Percentiles rank a stretch among this genome's conserved stretches.
These are phyloP conservation scores for Mionectes macconnelli DNA, from an alignment of 2,113 vertebrate genomes.

Conservation along the genomic window DNA sequence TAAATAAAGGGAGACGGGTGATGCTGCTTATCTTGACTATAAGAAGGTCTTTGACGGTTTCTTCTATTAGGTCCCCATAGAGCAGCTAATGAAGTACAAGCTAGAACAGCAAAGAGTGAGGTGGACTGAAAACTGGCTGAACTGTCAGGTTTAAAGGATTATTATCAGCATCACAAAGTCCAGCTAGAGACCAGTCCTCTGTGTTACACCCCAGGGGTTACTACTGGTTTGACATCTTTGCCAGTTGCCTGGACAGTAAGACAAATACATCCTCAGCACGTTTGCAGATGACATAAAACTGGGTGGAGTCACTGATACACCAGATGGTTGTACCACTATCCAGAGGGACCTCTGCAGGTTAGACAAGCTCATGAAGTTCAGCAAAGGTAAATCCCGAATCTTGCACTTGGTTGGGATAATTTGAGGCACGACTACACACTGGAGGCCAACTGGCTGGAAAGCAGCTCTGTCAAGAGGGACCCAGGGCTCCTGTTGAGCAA, in stretches of 20 bases:
- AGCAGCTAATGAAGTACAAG: not conserved
- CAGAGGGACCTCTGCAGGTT: not conserved
- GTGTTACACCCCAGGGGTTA: not conserved
- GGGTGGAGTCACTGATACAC: not conserved
- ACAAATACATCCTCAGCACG: not conserved
- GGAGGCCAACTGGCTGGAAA: not conserved
- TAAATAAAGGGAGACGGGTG: not conserved
- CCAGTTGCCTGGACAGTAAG: not conserved
- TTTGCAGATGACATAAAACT: not conserved
- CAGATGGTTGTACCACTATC: not conserved
- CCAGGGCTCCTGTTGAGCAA: not conserved
- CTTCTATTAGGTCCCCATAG: not conserved
- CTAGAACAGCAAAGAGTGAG: not conserved
- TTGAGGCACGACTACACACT: not conserved
- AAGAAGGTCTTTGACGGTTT: not conserved
- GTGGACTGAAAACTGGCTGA: not conserved
- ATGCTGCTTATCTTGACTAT: accelerated
- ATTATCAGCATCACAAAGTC: not conserved
- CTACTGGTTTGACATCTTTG: not conserved
- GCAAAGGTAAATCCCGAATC: not conserved
- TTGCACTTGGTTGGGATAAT: not conserved
- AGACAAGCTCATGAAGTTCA: not conserved
- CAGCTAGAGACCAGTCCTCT: not conserved
- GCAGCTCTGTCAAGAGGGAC: not conserved
- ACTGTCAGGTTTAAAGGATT: not conserved